A percentile compares a stretch with the other conserved stretches of the same genome.
Conservation (phyloP, 2,113 vertebrate species). For the Phylloscopus whistleri region DNA sequence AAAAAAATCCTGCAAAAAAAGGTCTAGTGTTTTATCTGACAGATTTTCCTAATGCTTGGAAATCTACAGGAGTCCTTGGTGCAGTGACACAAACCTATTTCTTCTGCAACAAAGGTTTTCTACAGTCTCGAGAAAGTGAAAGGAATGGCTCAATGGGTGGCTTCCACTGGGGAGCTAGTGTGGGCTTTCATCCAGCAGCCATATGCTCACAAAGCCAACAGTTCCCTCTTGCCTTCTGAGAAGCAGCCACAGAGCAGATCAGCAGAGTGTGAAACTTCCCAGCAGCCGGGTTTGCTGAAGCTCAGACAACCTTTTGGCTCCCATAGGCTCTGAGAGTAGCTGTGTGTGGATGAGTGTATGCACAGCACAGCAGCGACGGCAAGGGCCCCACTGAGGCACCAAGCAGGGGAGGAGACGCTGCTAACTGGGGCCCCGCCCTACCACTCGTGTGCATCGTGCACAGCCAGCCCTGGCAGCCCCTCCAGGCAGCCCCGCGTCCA, state of each 20-base stretch:
- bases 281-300: background rate
- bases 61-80: background rate
- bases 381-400: background rate
- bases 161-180: background rate
- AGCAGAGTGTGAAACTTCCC: background rate
- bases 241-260: background rate
- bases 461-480: background rate
- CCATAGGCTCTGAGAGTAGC: background rate
- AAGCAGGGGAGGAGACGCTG: background rate
- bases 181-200: background rate
- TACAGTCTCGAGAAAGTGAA: background rate
- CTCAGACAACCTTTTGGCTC: background rate
- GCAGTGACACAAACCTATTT: background rate
- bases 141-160: background rate
- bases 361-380: background rate
- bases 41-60: background rate
- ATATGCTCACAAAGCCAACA: background rate
- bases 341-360: background rate
- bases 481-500: background rate
- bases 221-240: background rate
- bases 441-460: fast-evolving
- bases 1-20: background rate
- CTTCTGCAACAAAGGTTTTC: background rate
- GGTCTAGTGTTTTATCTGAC: background rate
- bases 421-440: background rate